phyloP scores from a whole-genome alignment of 2,113 vertebrate species.

The Lasiurus cinereus region DNA sequence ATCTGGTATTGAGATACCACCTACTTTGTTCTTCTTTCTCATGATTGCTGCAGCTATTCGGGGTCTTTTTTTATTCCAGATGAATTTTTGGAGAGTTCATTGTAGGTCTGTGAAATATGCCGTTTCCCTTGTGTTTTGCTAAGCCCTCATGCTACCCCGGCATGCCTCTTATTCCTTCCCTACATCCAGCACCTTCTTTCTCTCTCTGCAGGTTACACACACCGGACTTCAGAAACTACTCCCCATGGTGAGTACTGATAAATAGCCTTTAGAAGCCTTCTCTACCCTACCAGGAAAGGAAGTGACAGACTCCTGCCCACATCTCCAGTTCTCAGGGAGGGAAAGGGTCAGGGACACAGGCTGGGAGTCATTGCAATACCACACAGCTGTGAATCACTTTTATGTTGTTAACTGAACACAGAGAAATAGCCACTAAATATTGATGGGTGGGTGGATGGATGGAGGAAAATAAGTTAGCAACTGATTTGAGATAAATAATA shows the following conservation, averaged over 20 bases:
- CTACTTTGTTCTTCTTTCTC: no score
- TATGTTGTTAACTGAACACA: neutral
- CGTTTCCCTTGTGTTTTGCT: no score
- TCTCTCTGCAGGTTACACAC: constrained; percentile 62
- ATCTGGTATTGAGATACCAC: no score
- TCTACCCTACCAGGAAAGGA: neutral
- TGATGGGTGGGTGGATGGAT: neutral
- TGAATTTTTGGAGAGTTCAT: no score
- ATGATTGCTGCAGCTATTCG: no score
- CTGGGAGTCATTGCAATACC: neutral
- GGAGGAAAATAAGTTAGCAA: neutral
- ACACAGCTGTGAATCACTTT: neutral
- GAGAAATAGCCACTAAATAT: neutral
- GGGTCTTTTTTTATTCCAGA: no score
- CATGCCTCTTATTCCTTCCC: no score
- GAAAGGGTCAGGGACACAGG: neutral
- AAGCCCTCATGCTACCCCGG: neutral
- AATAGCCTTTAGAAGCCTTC: neutral
- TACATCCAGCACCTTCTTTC: neutral
- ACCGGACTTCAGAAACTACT: neutral
- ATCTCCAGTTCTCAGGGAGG: neutral
- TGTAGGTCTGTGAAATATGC: no score
- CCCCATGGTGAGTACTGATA: constrained; percentile 32
- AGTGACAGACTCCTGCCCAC: neutral
- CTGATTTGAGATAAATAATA: neutral